These are phyloP conservation scores for Cyphomyrmex costatus DNA, from an alignment of 1,140 invertebrate species.

Conservation along the genomic window DNA sequence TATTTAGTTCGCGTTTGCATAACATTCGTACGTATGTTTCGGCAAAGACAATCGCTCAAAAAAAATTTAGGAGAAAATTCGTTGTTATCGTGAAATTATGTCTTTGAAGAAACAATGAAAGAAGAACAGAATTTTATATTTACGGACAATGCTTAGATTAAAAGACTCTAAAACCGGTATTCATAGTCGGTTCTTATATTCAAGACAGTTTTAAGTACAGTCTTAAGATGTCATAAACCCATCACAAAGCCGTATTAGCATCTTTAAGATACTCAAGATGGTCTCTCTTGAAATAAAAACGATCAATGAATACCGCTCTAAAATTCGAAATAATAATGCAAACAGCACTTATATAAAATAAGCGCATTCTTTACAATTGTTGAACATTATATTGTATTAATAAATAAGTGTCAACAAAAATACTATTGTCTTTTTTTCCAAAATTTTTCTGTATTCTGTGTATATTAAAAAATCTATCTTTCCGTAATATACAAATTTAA, in stretches of 20 bases:
- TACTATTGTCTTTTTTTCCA: not conserved
- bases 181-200: too few relatives aligned
- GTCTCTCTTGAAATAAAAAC: too few relatives aligned
- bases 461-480: not conserved
- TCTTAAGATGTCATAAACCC: too few relatives aligned
- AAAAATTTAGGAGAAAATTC: slow-evolving; percentile 15
- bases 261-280: too few relatives aligned
- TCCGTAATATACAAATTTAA: slow-evolving; percentile 71
- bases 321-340: not conserved
- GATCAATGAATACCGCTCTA: too few relatives aligned
- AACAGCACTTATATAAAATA: not conserved
- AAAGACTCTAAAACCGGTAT: not conserved
- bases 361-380: not conserved
- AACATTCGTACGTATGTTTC: slow-evolving; percentile 58
- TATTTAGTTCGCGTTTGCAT: slow-evolving; percentile 70
- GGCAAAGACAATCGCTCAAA: slow-evolving; percentile 26
- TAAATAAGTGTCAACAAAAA: not conserved
- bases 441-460: not conserved
- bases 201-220: too few relatives aligned
- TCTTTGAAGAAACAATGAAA: not conserved
- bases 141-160: not conserved
- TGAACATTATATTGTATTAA: not conserved
- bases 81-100: not conserved
- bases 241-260: too few relatives aligned
- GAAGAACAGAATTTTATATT: not conserved